Evolutionary conservation across 2,888 invertebrate species (phyloP), one percentile per base, ranked within the genome.

Genomic region (Drosophila hamatofila): DNA sequence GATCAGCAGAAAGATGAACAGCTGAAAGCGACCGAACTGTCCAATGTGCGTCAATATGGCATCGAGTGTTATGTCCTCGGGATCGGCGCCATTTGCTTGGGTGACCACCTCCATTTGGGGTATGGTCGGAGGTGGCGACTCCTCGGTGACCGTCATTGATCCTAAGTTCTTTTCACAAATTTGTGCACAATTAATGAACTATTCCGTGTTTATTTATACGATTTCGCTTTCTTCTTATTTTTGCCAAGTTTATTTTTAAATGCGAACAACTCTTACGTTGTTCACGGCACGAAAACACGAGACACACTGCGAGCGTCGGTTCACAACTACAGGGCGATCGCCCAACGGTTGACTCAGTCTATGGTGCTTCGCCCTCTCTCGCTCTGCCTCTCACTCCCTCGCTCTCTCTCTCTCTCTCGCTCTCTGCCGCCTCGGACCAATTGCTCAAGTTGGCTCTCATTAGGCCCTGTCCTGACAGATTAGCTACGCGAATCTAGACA

Each of bases 11-110:
- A 95, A 94, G 72, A 95, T 94, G 33, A 93, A 88, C 25, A 94
- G 84, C 92, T 96, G 96, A 91, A 95, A 96, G 75, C 93, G 93
- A n/a, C 95, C 96, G 75, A 95, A 95, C 89, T 95, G 94, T 0
- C 95, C 95, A 74, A 95, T 90, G 12, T 85, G 84, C 57, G 79
- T 75, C n/a, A 92, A 80, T 44, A 92, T 92, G 37, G 82, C 81
- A 72, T 92, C 92, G 25, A 92, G 75, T 7, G 87, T 88, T 18
- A 83, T 77, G 16, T 91, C 90, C 18, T 91, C 88, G 0, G 81
- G 46, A 60, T 81, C 78, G 21, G 27, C n/a, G 48, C 21, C 52
- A 11, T n/a, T 4, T 6, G 58, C 2, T 12, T 46, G 44, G 3
- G 18, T 11, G 6, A 27, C 35, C 21, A 46, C 9, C 21, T 42